Evolutionary conservation across 2,888 invertebrate genomes (phyloP).

Genomic region (Thyatira batis): DNA sequence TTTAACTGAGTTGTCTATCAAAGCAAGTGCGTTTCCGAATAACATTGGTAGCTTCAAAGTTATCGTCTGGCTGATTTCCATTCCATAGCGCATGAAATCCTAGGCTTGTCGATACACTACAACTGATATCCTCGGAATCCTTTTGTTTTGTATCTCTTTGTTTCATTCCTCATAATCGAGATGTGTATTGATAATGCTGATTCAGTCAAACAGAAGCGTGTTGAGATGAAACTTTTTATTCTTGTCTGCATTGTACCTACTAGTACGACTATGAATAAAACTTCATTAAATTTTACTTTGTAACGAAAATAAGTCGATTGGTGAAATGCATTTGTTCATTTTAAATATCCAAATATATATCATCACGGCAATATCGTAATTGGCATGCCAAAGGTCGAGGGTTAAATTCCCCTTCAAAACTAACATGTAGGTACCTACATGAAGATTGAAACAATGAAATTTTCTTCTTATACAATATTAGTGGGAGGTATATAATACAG

Average conservation of each 20-base stretch:
- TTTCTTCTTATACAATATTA: too few species aligned
- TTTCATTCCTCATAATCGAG: not conserved
- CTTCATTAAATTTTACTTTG: too few species aligned
- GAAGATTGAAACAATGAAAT: too few species aligned
- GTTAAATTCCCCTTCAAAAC: too few species aligned
- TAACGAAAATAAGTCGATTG: too few species aligned
- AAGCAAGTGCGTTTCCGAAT: not conserved
- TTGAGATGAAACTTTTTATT: not conserved
- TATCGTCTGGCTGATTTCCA: slow-evolving; percentile 3
- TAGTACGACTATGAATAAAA: too few species aligned
- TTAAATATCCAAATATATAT: not conserved
- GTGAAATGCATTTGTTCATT: too few species aligned
- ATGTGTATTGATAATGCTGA: not conserved
- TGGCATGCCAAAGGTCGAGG: too few species aligned
- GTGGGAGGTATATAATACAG: too few species aligned
- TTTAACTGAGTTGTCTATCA: not conserved
- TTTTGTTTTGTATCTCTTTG: not conserved
- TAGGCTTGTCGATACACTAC: not conserved
- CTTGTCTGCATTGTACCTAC: not conserved
- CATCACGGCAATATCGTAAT: too few species aligned
- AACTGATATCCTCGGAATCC: not conserved
- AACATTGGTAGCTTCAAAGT: not conserved
- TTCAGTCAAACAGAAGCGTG: not conserved
- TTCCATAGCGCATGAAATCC: slow-evolving; percentile 7
- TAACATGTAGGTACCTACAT: too few species aligned